Conservation (phyloP, 2,797 vertebrate genomes). For the Tokudaia tokunoshimensis region DNA sequence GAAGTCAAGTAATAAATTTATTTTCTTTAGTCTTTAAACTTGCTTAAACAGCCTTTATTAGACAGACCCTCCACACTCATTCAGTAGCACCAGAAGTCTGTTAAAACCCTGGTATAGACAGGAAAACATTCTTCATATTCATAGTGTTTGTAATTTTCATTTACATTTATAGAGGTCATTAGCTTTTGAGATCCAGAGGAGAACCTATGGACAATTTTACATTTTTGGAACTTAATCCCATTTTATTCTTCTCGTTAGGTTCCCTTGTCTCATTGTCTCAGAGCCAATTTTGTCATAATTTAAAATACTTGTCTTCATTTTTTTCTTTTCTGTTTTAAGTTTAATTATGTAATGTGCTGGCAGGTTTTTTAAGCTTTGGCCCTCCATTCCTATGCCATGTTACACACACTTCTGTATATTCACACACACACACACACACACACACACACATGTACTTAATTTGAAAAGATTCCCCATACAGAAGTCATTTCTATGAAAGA, state of each 20-base stretch:
- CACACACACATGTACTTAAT: neutral
- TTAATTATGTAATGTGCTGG: too few relatives aligned
- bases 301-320: neutral
- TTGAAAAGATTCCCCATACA: neutral
- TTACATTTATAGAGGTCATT: neutral
- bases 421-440: neutral
- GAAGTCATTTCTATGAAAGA: neutral
- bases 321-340: neutral
- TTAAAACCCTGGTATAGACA: too few relatives aligned
- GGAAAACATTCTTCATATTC: neutral
- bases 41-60: neutral
- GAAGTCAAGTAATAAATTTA: neutral
- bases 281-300: neutral
- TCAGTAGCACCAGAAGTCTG: neutral
- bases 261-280: neutral
- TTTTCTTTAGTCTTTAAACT: conserved; percentile 46
- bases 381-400: neutral
- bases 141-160: neutral
- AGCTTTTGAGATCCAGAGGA: neutral
- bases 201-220: neutral
- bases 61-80: neutral
- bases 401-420: neutral
- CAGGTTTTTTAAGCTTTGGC: neutral
- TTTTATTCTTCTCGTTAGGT: neutral
- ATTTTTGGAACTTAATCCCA: neutral